Evolutionary conservation across 2,113 vertebrate species (phyloP).

Genomic region (Brachionichthys hirsutus): DNA sequence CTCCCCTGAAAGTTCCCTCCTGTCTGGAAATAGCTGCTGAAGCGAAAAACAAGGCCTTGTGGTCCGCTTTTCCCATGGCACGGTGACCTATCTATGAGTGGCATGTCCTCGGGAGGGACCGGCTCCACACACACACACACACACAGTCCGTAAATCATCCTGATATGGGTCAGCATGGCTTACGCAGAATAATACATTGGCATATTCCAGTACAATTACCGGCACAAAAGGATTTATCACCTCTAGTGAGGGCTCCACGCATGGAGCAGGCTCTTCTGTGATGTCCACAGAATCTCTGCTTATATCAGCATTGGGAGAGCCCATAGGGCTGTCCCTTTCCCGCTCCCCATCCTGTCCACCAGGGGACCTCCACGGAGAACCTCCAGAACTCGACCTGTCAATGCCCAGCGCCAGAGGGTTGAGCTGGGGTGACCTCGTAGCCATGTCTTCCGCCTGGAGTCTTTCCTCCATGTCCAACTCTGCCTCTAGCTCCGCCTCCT

Average conservation of each 20-base stretch:
- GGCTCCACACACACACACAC: conserved; percentile 26
- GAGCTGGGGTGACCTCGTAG: conserved; percentile 68
- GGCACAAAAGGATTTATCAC: conserved; percentile 51
- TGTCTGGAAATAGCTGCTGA: conserved; percentile 73
- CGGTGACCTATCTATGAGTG: conserved; percentile 71
- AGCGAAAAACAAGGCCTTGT: conserved; percentile 67
- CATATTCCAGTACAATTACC: not conserved
- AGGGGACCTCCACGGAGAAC: conserved; percentile 74
- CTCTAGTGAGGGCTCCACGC: conserved; percentile 80
- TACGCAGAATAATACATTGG: not conserved
- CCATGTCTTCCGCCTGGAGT: conserved; percentile 76
- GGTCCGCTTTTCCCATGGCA: conserved; percentile 77
- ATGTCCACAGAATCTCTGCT: conserved; percentile 71
- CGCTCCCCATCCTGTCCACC: conserved; percentile 52
- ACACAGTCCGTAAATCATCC: conserved; percentile 9
- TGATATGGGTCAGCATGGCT: conserved; percentile 19
- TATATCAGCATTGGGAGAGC: conserved; percentile 72
- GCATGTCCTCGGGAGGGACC: conserved; percentile 59
- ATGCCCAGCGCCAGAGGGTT: conserved; percentile 72
- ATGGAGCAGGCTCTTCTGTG: conserved; percentile 79
- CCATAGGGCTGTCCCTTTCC: conserved; percentile 56
- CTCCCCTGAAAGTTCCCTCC: conserved; percentile 55
- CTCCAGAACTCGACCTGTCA: conserved; percentile 58
- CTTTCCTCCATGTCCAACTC: conserved; percentile 85
- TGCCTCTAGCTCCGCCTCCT: conserved; percentile 91